phyloP scores from a whole-genome alignment of 2,797 vertebrate genomes.

The Acanthis flammea region DNA sequence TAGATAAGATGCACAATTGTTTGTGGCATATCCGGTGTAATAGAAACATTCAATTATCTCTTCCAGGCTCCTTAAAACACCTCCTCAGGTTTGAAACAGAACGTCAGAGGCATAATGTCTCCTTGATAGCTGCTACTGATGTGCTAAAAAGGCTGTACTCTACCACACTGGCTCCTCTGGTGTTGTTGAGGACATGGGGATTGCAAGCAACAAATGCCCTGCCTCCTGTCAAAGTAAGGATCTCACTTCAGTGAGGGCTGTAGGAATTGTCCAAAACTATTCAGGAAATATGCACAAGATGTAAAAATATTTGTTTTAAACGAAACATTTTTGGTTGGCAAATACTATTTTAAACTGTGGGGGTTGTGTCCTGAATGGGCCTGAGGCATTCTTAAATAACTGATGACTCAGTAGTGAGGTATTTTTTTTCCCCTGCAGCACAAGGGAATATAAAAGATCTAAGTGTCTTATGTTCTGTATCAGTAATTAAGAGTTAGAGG shows the following conservation, averaged over 20 bases:
- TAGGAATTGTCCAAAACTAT: neutral
- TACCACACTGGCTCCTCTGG: constrained; percentile 81
- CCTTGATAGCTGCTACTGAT: constrained; percentile 89
- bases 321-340: neutral
- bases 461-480: neutral
- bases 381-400: neutral
- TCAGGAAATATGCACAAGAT: neutral
- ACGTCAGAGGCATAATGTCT: constrained; percentile 90
- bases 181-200: constrained; percentile 90
- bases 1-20: neutral
- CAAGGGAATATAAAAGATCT: neutral
- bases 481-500: neutral
- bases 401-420: neutral
- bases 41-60: neutral
- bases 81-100: constrained; percentile 91
- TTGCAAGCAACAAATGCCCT: constrained; percentile 92
- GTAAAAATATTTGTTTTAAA: neutral
- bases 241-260: neutral
- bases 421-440: neutral
- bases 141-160: constrained; percentile 93
- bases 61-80: constrained; percentile 88
- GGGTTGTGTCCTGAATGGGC: neutral
- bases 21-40: neutral
- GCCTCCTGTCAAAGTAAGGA: constrained; percentile 87
- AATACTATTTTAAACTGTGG: neutral